Base-by-base conservation (phyloP, 2,113 vertebrate genomes). In the Hystrix cristata region DNA sequence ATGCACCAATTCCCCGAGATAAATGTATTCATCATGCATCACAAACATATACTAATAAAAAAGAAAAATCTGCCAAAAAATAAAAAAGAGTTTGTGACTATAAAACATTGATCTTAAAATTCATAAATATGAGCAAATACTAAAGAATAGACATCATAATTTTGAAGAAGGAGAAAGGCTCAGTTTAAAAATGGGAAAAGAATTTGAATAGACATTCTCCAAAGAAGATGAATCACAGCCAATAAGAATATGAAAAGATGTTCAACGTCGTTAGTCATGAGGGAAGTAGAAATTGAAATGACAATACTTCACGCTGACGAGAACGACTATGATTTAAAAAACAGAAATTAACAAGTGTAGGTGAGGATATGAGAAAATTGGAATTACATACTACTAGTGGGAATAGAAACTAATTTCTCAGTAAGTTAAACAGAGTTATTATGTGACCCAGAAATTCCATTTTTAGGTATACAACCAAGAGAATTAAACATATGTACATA, bases 341-440 rank as follows among this genome's bases (percentile, higher is more conserved):
- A 59, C 38, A 8, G 1, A 86, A 88, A 88, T 71, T 71, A 76
- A 78, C 53, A 59, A 85, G 0, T 82, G 38, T 21, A 29, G 11
- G 46, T 69, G 34, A 96, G 55, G 0, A 85, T 67, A 19, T 38
- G 27, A n/a, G 72, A 79, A 80, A 80, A 74, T 18, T 67, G 7
- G 51, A 94, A 64, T 84, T 27, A 14, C 18, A 8, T 10, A n/a
- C 29, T 93, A 29, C 31, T 90, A 8, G 7, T 74, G 13, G 57
- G 43, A 78, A 93, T 62, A 48, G 89, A 96, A 96, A 94, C 90
- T 69, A 69, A 16, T 51, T 94, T 15, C 46, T 92, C 65, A 69
- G 67, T 87, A 67, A 16, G 21, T 71, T 64, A 96, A 55, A 51
- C 29, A 87, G 87, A 60, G 31, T 51, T 81, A 91, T 4, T 46